phyloP scores from a whole-genome alignment of 2,888 invertebrate species.

The Crioceris asparagi region DNA sequence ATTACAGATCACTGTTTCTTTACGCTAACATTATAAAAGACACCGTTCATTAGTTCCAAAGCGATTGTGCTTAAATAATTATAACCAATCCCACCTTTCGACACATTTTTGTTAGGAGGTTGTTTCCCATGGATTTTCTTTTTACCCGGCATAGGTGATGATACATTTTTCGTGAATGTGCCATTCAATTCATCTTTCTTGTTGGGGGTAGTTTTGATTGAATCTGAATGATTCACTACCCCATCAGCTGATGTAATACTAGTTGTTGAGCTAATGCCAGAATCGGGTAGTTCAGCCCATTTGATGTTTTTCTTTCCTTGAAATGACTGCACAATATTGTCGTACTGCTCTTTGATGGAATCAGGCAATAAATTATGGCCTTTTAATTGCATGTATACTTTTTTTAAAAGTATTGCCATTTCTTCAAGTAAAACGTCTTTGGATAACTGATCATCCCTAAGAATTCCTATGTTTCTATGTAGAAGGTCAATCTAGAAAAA shows the following conservation, averaged over 20 bases:
- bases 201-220: no score
- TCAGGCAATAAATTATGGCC: conserved; percentile 50
- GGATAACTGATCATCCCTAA: no score
- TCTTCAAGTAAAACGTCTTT: conserved; percentile 23
- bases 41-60: conserved; percentile 24
- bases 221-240: not conserved
- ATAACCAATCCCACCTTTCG: conserved; percentile 32
- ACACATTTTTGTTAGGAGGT: no score
- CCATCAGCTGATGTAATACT: conserved; percentile 15
- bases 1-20: conserved; percentile 11
- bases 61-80: conserved; percentile 25
- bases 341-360: conserved; percentile 45
- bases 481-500: no score
- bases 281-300: conserved; percentile 42
- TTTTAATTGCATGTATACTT: conserved; percentile 47
- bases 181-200: conserved; percentile 16
- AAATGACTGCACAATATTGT: conserved; percentile 46
- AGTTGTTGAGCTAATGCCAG: conserved; percentile 25
- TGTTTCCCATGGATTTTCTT: no score
- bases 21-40: conserved; percentile 15
- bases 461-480: conserved; percentile 16
- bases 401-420: conserved; percentile 44
- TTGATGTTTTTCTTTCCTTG: conserved; percentile 50
- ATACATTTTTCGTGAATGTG: conserved; percentile 19
- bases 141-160: conserved; percentile 8